Evolutionary conservation across 2,888 invertebrate species (phyloP).

Genomic region (Orchesella flavescens): DNA sequence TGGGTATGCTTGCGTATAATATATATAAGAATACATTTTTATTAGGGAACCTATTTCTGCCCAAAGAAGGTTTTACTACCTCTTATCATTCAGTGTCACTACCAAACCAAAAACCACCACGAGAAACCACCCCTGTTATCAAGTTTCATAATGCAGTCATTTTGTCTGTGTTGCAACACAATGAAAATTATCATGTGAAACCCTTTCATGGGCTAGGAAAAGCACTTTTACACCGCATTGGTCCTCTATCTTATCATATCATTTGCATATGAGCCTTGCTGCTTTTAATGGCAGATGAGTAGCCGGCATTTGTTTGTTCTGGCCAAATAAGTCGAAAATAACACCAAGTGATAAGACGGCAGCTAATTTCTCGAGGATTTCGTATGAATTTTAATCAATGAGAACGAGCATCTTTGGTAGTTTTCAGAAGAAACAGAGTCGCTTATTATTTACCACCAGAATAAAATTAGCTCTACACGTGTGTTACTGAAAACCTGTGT

Average conservation of each 20-base stretch:
- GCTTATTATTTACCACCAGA: too few relatives aligned
- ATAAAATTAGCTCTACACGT: too few relatives aligned
- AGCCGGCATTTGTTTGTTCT: neutral
- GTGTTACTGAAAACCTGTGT: too few relatives aligned
- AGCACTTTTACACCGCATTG: too few relatives aligned
- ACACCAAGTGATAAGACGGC: neutral
- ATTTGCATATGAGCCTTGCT: constrained; percentile 13
- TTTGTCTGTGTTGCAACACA: constrained; percentile 16
- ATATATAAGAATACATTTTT: too few relatives aligned
- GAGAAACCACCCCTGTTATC: constrained; percentile 14
- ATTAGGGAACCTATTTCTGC: neutral
- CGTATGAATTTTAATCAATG: too few relatives aligned
- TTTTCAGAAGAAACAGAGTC: too few relatives aligned
- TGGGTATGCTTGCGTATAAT: neutral
- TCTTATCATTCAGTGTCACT: neutral
- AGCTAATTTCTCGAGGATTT: neutral
- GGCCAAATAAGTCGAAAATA: constrained; percentile 33
- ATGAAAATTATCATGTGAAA: constrained; percentile 5
- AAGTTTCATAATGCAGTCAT: constrained; percentile 8
- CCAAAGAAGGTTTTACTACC: constrained; percentile 3
- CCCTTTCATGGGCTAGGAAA: too few relatives aligned
- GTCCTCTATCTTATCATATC: constrained; percentile 4
- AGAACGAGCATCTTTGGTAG: too few relatives aligned
- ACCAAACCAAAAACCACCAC: neutral
- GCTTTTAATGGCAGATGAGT: constrained; percentile 1